phyloP scores from a whole-genome alignment of 2,888 invertebrate species.

The Eucera pruinosa region DNA sequence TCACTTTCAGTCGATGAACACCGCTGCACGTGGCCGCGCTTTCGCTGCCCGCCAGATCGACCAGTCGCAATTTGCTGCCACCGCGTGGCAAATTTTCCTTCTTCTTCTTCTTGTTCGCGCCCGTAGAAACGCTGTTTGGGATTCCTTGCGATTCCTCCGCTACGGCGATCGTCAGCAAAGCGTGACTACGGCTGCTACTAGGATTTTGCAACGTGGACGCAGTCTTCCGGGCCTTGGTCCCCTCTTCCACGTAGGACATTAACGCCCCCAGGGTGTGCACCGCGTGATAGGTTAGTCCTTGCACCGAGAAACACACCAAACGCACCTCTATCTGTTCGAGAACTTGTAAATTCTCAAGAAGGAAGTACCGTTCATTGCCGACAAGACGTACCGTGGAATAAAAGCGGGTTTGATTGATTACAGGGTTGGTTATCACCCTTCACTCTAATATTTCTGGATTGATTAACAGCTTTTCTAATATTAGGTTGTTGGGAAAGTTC shows the following conservation, averaged over 20 bases:
- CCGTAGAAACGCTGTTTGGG: slow-evolving; percentile 15
- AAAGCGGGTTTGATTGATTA: no score
- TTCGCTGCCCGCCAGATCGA: slow-evolving; percentile 90
- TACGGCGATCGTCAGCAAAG: slow-evolving; percentile 88
- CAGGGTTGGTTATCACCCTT: no score
- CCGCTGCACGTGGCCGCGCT: slow-evolving; percentile 84
- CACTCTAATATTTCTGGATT: no score
- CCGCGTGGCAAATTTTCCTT: slow-evolving; percentile 80
- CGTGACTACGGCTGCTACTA: slow-evolving; percentile 90
- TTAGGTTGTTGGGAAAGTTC: no score
- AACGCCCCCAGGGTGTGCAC: slow-evolving; percentile 87
- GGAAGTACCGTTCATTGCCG: no score
- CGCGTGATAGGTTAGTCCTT: slow-evolving; percentile 88
- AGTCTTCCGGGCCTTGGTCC: slow-evolving; percentile 88
- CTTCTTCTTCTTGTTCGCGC: slow-evolving; percentile 81
- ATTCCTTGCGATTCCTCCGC: slow-evolving; percentile 85
- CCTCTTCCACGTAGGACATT: slow-evolving; percentile 87
- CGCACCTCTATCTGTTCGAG: not conserved
- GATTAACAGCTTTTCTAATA: no score
- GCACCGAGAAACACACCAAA: slow-evolving; percentile 23
- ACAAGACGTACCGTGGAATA: no score
- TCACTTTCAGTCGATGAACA: slow-evolving; percentile 83
- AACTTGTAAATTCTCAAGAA: not conserved
- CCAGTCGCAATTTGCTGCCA: slow-evolving; percentile 88
- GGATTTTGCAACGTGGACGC: slow-evolving; percentile 90